Evolutionary conservation across 2,888 invertebrate genomes (phyloP), one percentile per base, ranked within the genome.

Genomic region (Drosophila barbarae): DNA sequence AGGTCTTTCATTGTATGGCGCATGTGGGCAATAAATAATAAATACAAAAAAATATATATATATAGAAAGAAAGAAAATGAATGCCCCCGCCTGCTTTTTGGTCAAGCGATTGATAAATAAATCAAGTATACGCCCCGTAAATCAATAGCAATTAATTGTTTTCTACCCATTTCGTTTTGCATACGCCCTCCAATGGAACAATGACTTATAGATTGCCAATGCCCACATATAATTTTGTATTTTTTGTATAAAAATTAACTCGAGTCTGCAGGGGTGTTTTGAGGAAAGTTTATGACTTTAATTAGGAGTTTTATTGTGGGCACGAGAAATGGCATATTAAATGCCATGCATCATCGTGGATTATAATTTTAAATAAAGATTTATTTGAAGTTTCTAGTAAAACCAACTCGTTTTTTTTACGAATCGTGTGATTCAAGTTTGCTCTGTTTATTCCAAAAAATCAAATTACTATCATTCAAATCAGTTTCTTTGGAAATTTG

Each of bases 111-210:
- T 59, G 52, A 53, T 35, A 64, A 66, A 71, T 73, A 76, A 75
- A 73, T 75, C 76, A 73, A 76, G 75, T 57, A 75, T 76, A 75
- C 76, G 74, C 74, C 76, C 76, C 74, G 63, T 76, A 76, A 73
- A 75, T 76, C 74, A 76, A 76, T 71, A 66, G 66, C 66, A 76
- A 75, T 76, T 75, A 73, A 76, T 75, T 44, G 64, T 70, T 46
- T 65, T 60, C 32, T 38, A 42, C 50, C 64, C 63, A 63, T 52
- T 35, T 52, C 35, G 32, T 26, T 63, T 59, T 63, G 60, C 67
- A 75, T 70, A 73, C 73, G 74, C 74, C 73, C 74, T 64, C 36
- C 60, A 38, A 51, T 35, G 50, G 50, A 57, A 65, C 49, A 59
- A 57, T 61, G 46, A 53, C 51, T 50, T 59, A 46, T 57, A 61